Percentiles rank a stretch among this genome's conserved stretches.
Conservation (phyloP, 2,797 vertebrate genomes). For the Taeniopygia guttata region DNA sequence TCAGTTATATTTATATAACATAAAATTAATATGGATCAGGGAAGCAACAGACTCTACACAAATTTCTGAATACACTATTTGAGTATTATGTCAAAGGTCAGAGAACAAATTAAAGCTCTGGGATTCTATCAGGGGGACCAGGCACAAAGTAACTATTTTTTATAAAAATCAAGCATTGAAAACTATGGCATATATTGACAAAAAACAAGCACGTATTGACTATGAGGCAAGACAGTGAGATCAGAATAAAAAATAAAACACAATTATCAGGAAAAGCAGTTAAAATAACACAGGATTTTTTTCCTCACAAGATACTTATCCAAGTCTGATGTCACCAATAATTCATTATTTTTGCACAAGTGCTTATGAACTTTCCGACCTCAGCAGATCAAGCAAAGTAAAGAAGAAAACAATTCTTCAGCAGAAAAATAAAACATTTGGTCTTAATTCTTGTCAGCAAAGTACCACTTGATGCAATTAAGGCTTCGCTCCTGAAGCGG, state of each 20-base stretch:
- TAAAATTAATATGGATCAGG: background rate
- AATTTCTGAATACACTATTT: background rate
- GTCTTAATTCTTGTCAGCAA: background rate
- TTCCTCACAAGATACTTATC: background rate
- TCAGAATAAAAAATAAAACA: background rate
- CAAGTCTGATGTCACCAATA: background rate
- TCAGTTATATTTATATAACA: background rate
- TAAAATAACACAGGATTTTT: rapidly evolving
- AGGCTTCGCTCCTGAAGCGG: background rate
- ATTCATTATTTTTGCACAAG: background rate
- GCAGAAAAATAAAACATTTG: background rate
- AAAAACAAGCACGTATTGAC: background rate
- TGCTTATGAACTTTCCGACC: background rate
- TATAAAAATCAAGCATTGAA: background rate
- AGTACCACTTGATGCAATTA: background rate
- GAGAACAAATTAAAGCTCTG: background rate
- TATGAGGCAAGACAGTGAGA: background rate
- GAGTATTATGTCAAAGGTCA: background rate
- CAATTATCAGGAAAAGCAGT: background rate
- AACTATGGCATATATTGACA: background rate
- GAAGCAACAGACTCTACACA: background rate
- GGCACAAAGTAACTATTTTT: background rate
- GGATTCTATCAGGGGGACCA: background rate
- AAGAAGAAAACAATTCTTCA: background rate
- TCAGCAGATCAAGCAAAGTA: background rate